These are phyloP conservation scores for Allophyes oxyacanthae DNA, from an alignment of 2,888 invertebrate species.

Conservation along the genomic window DNA sequence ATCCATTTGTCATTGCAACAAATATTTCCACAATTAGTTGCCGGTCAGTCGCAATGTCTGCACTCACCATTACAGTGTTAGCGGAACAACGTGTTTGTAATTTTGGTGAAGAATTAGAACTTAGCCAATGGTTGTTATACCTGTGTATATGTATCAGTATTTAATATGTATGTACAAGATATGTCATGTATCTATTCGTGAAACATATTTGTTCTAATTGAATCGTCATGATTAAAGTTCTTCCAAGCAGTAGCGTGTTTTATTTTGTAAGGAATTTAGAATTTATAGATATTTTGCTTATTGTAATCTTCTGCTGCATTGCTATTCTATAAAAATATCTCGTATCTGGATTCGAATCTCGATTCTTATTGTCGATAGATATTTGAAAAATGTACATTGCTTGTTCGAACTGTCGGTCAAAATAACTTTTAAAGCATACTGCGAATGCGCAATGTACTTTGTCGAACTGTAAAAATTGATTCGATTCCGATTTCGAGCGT, in stretches of 20 bases:
- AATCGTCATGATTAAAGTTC: constrained; percentile 83
- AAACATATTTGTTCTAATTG: constrained; percentile 73
- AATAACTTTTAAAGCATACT: no score
- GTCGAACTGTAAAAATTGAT: no score
- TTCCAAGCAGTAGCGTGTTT: constrained; percentile 68
- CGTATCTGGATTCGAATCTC: no score
- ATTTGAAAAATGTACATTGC: no score
- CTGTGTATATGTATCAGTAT: constrained; percentile 65
- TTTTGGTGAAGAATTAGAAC: constrained; percentile 59
- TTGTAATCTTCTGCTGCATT: no score
- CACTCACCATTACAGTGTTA: constrained; percentile 48
- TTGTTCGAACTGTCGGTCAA: no score
- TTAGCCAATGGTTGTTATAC: constrained; percentile 71
- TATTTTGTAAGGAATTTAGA: constrained; percentile 4
- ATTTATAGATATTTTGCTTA: no score
- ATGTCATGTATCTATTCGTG: constrained; percentile 53
- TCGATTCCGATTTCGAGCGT: no score
- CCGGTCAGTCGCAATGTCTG: constrained; percentile 15
- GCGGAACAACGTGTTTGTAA: constrained; percentile 64
- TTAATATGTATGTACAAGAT: constrained; percentile 62
- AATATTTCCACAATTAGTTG: background rate
- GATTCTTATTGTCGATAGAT: no score
- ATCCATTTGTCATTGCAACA: background rate
- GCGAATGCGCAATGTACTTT: no score
- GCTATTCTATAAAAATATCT: no score